Evolutionary conservation across 2,113 vertebrate genomes (phyloP), one percentile per base, ranked within the genome.

Genomic region (Dolichallabes microphthalmus): DNA sequence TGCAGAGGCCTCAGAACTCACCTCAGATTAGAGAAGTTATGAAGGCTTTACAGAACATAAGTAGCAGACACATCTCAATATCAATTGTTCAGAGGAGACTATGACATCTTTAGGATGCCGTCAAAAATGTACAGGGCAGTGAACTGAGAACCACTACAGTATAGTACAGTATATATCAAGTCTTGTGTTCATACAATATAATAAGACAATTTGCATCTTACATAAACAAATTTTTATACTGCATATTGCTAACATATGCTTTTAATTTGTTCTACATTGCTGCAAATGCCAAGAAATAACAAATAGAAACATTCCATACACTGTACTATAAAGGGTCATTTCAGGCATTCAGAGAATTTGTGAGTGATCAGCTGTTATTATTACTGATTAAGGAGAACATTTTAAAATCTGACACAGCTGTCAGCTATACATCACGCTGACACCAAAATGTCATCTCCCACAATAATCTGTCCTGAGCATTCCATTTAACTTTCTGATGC

Each of bases 381-480:
- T 78, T 68, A 68, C 60, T 78, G 61, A 78, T 85, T 78, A 35
- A 32, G 76, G n/a, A 32, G 68, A 60, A 78, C 74, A 52, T 63
- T 80, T 84, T 53, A 60, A 77, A 61, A 66, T 35, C 57, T 60
- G 30, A 22, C 64, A 74, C 71, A 53, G 57, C 79, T 86, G 78
- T 86, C 58, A 81, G 77, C 39, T 58, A 76, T 85, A 77, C 50
- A 60, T 87, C 83, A 85, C 60, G 17, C 35, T 76, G 82, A 82
- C 86, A 82, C 69, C 64, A 68, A 64, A 74, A 50, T 64, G 78
- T 84, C 86, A 69, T 69, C 61, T 55, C 63, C 25, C 52, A 58
- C 78, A 83, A 80, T 66, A 32, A 83, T 50, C 64, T 80, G 53
- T 83, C 81, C 80, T 60, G 63, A 69, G 63, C 15, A 13, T 60